These are phyloP conservation scores for Tetraneura akinire DNA, from an alignment of 1,140 invertebrate genomes.

Conservation along the genomic window DNA sequence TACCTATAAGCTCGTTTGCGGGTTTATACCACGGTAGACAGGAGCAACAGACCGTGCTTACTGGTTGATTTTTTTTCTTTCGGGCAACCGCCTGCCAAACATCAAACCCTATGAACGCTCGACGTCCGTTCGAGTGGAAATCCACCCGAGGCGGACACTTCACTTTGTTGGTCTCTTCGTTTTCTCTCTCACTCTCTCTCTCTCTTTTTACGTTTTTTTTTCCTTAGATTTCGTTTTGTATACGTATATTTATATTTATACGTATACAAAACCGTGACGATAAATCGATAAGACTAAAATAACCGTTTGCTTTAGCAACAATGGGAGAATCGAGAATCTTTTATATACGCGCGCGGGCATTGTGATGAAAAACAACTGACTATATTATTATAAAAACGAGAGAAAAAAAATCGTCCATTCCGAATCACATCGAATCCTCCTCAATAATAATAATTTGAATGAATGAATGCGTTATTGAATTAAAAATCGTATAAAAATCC, in stretches of 20 bases:
- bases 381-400: not conserved
- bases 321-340: constrained; percentile 27
- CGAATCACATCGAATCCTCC: not conserved
- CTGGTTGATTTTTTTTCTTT: constrained; percentile 44
- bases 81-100: constrained; percentile 48
- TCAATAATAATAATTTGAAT: no score
- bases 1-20: constrained; percentile 21
- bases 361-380: not conserved
- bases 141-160: constrained; percentile 47
- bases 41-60: constrained; percentile 47
- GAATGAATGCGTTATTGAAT: not conserved
- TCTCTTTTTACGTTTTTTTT: not conserved
- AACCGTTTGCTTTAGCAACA: constrained; percentile 37
- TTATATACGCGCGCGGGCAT: not conserved
- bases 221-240: constrained; percentile 13
- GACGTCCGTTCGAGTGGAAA: constrained; percentile 42
- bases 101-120: constrained; percentile 43
- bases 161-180: constrained; percentile 46
- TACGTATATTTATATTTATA: not conserved
- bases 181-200: not conserved
- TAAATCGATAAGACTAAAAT: constrained; percentile 51
- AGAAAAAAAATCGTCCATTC: not conserved
- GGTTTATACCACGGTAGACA: constrained; percentile 9
- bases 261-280: constrained; percentile 42
- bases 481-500: no score